These are phyloP conservation scores for Petrocephalus schoutedeni DNA, from an alignment of 2,797 vertebrate genomes.

Conservation along the genomic window DNA sequence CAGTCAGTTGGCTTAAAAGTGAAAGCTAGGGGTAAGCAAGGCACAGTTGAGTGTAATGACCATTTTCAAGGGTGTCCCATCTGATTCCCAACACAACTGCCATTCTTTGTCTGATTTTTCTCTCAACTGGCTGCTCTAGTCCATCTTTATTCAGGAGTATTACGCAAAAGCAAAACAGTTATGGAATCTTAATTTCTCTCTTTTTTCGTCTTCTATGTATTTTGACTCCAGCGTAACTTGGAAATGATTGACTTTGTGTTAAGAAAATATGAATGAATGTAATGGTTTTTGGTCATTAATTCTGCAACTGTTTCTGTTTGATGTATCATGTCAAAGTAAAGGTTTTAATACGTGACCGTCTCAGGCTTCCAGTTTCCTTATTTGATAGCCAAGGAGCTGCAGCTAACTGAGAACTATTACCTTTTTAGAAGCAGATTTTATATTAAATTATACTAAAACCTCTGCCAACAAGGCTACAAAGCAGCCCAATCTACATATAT, in stretches of 20 bases:
- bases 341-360: conserved; percentile 12
- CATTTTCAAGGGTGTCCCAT: not conserved
- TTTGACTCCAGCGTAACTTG: conserved; percentile 18
- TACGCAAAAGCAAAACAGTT: conserved; percentile 17
- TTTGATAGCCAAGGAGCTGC: not conserved
- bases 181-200: conserved; percentile 15
- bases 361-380: not conserved
- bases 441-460: not conserved
- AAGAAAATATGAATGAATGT: conserved; percentile 21
- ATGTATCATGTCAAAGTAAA: conserved; percentile 24
- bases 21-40: not conserved
- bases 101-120: not conserved
- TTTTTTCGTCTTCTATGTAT: conserved; percentile 18
- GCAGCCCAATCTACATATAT: not conserved
- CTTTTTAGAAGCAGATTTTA: not conserved
- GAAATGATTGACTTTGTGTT: conserved; percentile 23
- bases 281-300: conserved; percentile 26
- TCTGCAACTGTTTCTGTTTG: conserved; percentile 17
- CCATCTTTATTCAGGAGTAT: conserved; percentile 14
- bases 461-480: not conserved
- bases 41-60: not conserved
- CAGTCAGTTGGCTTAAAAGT: not conserved
- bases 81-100: not conserved
- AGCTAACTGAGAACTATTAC: not conserved
- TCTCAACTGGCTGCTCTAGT: not conserved